Conservation (phyloP, 2,888 invertebrate species). For the Eustalomyia histrio region DNA sequence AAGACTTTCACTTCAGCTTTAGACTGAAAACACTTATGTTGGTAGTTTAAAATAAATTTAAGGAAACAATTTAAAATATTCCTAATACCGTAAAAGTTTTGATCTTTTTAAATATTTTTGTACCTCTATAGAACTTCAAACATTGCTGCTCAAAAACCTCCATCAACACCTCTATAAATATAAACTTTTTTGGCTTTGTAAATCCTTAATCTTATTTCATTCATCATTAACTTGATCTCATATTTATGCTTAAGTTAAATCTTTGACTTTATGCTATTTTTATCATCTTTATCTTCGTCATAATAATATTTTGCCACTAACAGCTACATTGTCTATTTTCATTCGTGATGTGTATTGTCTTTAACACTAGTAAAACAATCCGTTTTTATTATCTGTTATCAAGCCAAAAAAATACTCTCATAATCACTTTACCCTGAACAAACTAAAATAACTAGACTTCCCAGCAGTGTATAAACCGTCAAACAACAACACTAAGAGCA, state of each 20-base stretch:
- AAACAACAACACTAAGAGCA: not conserved
- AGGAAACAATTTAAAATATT: too few relatives aligned
- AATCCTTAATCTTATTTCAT: too few relatives aligned
- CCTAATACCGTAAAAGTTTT: too few relatives aligned
- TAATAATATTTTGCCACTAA: not conserved
- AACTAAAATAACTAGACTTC: not conserved
- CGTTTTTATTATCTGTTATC: constrained; percentile 40
- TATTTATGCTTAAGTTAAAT: not conserved
- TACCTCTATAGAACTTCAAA: too few relatives aligned
- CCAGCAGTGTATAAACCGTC: not conserved
- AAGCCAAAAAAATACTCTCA: constrained; percentile 12
- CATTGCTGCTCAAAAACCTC: too few relatives aligned
- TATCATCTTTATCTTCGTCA: not conserved
- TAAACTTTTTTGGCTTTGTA: too few relatives aligned
- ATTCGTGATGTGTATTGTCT: constrained; percentile 22
- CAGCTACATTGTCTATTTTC: constrained; percentile 6
- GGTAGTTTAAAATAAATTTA: too few relatives aligned
- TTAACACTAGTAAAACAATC: constrained; percentile 28
- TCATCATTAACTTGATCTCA: too few relatives aligned
- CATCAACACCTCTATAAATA: too few relatives aligned
- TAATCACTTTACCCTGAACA: constrained; percentile 2
- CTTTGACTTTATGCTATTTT: not conserved
- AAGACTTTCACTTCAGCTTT: too few relatives aligned
- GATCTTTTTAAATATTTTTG: too few relatives aligned
- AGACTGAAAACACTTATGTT: too few relatives aligned